A percentile compares a stretch with the other conserved stretches of the same genome.
Conservation (phyloP, 2,797 vertebrate species). For the Smutsia temminckii region DNA sequence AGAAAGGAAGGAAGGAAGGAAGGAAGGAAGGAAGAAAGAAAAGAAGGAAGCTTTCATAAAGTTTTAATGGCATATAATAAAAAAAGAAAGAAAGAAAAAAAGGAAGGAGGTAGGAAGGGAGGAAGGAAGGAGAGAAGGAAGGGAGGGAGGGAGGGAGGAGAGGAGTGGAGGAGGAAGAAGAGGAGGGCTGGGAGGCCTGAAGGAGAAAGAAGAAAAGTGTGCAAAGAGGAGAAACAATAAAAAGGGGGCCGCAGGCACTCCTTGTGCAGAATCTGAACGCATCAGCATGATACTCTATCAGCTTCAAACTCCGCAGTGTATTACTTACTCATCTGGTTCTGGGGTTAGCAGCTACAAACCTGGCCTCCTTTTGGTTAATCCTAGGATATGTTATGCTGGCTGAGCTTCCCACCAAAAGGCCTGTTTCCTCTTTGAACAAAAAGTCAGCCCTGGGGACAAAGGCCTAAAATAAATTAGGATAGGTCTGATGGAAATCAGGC, state of each 20-base stretch:
- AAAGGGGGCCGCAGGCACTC: neutral
- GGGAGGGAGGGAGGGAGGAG: neutral
- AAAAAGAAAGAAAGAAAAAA: neutral
- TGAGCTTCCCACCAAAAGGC: neutral
- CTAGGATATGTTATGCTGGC: neutral
- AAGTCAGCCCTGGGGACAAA: constrained; percentile 49
- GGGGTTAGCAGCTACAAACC: neutral
- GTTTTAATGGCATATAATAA: too few species aligned
- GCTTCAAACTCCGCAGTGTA: neutral
- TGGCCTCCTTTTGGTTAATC: constrained; percentile 17
- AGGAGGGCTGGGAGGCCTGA: accelerated
- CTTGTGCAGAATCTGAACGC: neutral
- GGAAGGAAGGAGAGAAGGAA: neutral
- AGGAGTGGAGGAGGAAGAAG: neutral
- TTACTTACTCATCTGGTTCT: neutral
- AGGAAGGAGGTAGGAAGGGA: neutral
- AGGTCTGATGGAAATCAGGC: constrained; percentile 46
- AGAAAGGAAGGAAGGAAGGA: too few species aligned
- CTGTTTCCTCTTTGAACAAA: constrained; percentile 43
- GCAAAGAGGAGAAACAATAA: neutral
- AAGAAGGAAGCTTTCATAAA: too few species aligned
- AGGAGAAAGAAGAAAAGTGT: neutral
- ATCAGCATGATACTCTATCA: neutral
- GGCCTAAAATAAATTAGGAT: constrained; percentile 58
- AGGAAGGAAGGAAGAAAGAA: neutral